phyloP scores from a whole-genome alignment of 2,888 invertebrate genomes.

The Amphipoea lucens region DNA sequence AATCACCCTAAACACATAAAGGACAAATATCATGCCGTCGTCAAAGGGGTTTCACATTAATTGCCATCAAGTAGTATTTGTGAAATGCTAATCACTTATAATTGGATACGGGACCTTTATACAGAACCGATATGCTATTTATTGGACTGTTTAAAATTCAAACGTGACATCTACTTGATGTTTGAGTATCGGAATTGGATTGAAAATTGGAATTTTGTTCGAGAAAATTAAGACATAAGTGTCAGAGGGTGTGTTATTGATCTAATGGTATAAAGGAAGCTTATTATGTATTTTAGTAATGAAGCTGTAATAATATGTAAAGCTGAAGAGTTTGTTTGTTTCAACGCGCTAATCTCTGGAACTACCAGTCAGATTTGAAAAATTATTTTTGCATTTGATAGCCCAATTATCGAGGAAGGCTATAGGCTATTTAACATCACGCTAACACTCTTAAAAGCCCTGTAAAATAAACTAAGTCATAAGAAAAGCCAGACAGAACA shows the following conservation, averaged over 20 bases:
- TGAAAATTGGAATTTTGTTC: background rate
- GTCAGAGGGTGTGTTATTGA: background rate
- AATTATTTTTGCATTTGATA: background rate
- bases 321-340: too few relatives aligned
- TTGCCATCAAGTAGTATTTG: slow-evolving; percentile 56
- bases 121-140: slow-evolving; percentile 54
- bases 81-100: slow-evolving; percentile 64
- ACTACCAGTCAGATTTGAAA: too few relatives aligned
- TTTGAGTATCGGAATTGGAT: slow-evolving; percentile 3
- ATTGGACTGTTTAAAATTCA: slow-evolving; percentile 58
- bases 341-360: too few relatives aligned
- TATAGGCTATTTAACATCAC: background rate
- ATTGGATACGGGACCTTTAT: slow-evolving; percentile 62
- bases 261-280: background rate
- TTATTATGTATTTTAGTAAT: background rate
- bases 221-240: background rate
- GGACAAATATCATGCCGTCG: slow-evolving; percentile 54
- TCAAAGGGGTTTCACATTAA: slow-evolving; percentile 66
- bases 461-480: too few relatives aligned
- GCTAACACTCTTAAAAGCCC: rapidly evolving
- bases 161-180: slow-evolving; percentile 17
- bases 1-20: slow-evolving; percentile 56
- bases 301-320: background rate
- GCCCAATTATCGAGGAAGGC: background rate
- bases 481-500: too few relatives aligned